Conservation (phyloP, 2,797 vertebrate species). For the Liparis tanakae region DNA sequence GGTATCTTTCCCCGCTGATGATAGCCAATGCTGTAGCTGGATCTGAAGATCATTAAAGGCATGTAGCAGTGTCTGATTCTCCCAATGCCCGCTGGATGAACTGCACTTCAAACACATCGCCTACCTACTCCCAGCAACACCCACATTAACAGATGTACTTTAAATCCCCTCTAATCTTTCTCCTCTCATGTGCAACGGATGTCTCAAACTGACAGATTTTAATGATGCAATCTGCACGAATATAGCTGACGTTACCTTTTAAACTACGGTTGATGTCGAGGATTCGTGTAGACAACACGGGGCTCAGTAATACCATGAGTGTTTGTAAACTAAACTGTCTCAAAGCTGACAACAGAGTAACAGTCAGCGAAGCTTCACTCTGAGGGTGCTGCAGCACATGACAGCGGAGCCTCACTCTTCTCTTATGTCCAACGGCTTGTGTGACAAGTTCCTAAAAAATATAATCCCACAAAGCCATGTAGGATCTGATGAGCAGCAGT, state of each 20-base stretch:
- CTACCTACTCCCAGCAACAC: slow-evolving; percentile 55
- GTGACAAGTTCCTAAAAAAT: slow-evolving; percentile 3
- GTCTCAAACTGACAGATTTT: slow-evolving; percentile 57
- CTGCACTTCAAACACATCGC: slow-evolving; percentile 60
- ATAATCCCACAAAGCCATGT: background rate
- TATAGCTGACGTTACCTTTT: slow-evolving; percentile 40
- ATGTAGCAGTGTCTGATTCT: slow-evolving; percentile 43
- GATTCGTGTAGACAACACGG: slow-evolving; percentile 14
- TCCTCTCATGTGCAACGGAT: slow-evolving; percentile 43
- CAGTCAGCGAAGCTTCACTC: slow-evolving; percentile 18
- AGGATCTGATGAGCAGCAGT: slow-evolving; percentile 8
- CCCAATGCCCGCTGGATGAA: slow-evolving; percentile 60
- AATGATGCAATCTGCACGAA: slow-evolving; percentile 43
- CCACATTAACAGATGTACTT: slow-evolving; percentile 75
- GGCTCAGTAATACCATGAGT: background rate
- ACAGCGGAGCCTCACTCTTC: slow-evolving; percentile 1
- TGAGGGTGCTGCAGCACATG: slow-evolving; percentile 12
- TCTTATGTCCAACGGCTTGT: slow-evolving; percentile 1
- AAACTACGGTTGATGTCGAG: slow-evolving; percentile 6
- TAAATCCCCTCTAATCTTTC: slow-evolving; percentile 72
- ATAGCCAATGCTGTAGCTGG: slow-evolving; percentile 31
- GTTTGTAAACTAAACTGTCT: slow-evolving; percentile 35
- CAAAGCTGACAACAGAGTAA: slow-evolving; percentile 34
- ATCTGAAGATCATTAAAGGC: slow-evolving; percentile 65
- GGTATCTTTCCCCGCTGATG: slow-evolving; percentile 49